Evolutionary conservation across 2,113 vertebrate species (phyloP).

Genomic region (Gymnogyps californianus): DNA sequence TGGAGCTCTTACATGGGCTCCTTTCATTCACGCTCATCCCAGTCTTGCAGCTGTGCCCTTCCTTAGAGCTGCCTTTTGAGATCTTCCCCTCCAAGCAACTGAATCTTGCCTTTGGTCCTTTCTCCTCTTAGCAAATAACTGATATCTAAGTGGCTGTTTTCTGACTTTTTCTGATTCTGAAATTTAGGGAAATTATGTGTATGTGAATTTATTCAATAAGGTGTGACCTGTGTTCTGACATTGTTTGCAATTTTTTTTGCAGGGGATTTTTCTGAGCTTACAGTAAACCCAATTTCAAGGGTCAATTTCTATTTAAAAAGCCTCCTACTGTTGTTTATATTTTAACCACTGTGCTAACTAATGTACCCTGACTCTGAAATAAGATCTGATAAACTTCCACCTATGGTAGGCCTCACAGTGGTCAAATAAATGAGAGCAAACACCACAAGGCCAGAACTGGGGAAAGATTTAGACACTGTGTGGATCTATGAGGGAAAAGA

Average conservation of each 20-base stretch:
- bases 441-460: not conserved
- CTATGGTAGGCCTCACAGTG: not conserved
- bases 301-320: conserved; percentile 61
- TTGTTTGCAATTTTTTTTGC: not conserved
- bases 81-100: not conserved
- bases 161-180: not conserved
- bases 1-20: not conserved
- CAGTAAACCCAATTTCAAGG: conserved; percentile 57
- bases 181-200: not conserved
- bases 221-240: not conserved
- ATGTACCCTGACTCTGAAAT: conserved; percentile 41
- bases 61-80: not conserved
- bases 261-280: not conserved
- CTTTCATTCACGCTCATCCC: not conserved
- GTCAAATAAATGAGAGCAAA: conserved; percentile 53
- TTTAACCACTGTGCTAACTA: conserved; percentile 65
- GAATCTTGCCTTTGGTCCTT: not conserved
- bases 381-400: conserved; percentile 58
- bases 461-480: not conserved
- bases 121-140: not conserved
- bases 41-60: not conserved
- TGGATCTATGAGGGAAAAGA: not conserved
- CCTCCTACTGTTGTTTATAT: conserved; percentile 44
- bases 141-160: not conserved
- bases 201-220: not conserved